Evolutionary conservation across 2,797 vertebrate genomes (phyloP).

Genomic region (Pipistrellus nathusii): DNA sequence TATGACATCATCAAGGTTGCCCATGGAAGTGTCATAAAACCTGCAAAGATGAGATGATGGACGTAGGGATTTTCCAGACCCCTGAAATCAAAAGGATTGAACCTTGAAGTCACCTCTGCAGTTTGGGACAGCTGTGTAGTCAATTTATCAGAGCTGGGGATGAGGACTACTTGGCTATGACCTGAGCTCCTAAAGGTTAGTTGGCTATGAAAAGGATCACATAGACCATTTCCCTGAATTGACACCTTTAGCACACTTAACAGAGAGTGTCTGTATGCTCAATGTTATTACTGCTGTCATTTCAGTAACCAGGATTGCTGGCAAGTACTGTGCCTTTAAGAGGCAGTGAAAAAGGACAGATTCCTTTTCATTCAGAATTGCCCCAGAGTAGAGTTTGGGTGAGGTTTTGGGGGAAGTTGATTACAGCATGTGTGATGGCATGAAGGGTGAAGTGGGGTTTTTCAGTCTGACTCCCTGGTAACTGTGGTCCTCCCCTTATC

Average conservation of each 20-base stretch:
- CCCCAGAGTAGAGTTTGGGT: neutral
- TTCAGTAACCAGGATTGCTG: neutral
- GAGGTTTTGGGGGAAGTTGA: neutral
- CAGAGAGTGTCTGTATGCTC: neutral
- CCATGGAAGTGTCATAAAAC: neutral
- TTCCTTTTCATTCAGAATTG: slow-evolving; percentile 3
- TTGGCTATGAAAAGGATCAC: neutral
- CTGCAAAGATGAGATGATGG: neutral
- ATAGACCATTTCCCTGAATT: neutral
- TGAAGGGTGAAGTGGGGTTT: neutral
- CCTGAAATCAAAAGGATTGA: neutral
- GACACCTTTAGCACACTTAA: neutral
- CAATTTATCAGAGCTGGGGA: neutral
- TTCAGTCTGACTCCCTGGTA: neutral
- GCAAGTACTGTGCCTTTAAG: neutral
- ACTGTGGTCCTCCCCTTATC: neutral
- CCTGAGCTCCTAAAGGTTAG: neutral
- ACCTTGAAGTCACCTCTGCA: neutral
- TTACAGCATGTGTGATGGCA: neutral
- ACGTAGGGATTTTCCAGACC: neutral
- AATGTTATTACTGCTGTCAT: neutral
- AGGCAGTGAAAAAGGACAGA: neutral
- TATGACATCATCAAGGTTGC: neutral
- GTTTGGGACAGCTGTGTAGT: neutral
- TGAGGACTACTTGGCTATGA: neutral